These are phyloP conservation scores for Oithona nana DNA, from an alignment of 2,888 invertebrate species.

Conservation along the genomic window DNA sequence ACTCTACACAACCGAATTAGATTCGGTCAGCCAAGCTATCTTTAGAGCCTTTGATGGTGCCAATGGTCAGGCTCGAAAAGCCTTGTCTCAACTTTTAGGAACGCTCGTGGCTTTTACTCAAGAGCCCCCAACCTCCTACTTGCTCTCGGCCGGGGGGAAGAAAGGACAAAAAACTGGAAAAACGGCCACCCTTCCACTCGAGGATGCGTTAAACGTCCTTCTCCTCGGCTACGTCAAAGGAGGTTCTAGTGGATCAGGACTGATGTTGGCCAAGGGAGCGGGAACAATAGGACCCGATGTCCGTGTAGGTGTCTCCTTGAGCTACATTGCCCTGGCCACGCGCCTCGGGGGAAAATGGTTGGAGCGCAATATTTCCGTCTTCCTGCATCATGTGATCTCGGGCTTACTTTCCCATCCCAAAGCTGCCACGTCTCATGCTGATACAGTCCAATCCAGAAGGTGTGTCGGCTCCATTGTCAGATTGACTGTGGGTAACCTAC, in stretches of 20 bases:
- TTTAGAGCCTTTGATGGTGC: constrained; percentile 78
- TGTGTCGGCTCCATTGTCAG: constrained; percentile 88
- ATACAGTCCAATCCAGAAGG: constrained; percentile 90
- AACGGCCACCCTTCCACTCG: constrained; percentile 50
- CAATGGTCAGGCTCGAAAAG: constrained; percentile 74
- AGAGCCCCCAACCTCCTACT: constrained; percentile 29
- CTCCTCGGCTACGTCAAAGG: constrained; percentile 87
- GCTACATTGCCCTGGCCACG: constrained; percentile 85
- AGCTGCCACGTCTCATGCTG: constrained; percentile 86
- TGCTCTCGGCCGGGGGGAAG: background rate
- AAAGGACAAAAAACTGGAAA: background rate
- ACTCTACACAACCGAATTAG: constrained; percentile 70
- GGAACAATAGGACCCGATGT: constrained; percentile 86
- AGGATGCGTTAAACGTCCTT: constrained; percentile 73
- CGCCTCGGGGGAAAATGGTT: constrained; percentile 86
- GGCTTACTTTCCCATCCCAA: constrained; percentile 83
- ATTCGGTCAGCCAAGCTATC: constrained; percentile 74
- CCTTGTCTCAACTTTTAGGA: constrained; percentile 77
- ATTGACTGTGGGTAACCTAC: constrained; percentile 73
- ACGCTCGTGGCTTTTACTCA: constrained; percentile 68
- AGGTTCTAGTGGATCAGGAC: constrained; percentile 72
- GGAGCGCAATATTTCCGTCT: constrained; percentile 66
- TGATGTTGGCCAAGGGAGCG: constrained; percentile 53
- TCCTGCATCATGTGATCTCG: constrained; percentile 61
- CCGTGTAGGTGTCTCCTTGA: constrained; percentile 86